Base-by-base conservation (phyloP, 2,113 vertebrate genomes). In the Daubentonia madagascariensis region DNA sequence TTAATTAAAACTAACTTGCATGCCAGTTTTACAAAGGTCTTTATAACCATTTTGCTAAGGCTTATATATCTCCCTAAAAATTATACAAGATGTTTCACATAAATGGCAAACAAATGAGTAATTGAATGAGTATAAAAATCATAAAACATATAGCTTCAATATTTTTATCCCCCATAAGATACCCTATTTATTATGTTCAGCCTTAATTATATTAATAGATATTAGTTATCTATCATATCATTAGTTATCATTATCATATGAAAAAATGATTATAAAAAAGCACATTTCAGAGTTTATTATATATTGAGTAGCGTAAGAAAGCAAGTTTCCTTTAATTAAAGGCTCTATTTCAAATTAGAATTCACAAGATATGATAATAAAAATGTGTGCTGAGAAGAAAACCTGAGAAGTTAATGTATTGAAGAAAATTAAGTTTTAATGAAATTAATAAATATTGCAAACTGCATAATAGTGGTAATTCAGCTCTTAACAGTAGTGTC, bases 391-490 rank as follows among this genome's bases (percentile, higher is more conserved):
- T 65, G 70, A 92, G 80, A 94, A 88, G n/a, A 92, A 97, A 96
- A 79, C 40, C 90, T 80, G 61, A 79, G 93, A 81, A 93, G 43
- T 78, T 94, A 94, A 73, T 40, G 52, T 94, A 87, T 79, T 95
- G 85, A 94, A 87, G 80, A 91, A 59, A 95, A 84, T 83, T 87
- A 78, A 97, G 25, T 88, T 68, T 94, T 95, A 90, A 97, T 97
- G 96, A 97, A 90, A 94, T 96, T 92, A 93, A 95, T 96, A 90
- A 96, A 98, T 94, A 96, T 73, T 80, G 35, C 1, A 20, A 92
- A 65, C 43, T 68, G 59, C 32, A 80, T 67, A 84, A 68, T 25
- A 59, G 40, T 35, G 68, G 35, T 37, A 89, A 84, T 54, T 87
- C 59, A 67, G 68, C 59, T 73, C 7, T 61, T 37, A 43, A 48